Percentiles rank a stretch among this genome's conserved stretches.
Conservation (phyloP, 1,140 invertebrate genomes). For the Manduca sexta region DNA sequence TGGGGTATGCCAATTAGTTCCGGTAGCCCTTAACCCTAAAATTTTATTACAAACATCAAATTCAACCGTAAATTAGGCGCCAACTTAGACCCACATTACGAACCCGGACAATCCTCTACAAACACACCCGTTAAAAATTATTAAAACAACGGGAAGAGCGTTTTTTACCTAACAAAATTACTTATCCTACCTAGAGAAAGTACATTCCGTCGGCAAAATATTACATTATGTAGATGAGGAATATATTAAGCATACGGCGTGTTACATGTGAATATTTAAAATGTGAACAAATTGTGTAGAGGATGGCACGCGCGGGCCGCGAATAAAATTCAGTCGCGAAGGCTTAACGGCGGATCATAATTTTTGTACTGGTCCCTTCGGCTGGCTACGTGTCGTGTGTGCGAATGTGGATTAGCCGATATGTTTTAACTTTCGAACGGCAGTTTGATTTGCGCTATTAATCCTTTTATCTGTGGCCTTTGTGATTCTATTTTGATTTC, state of each 20-base stretch:
- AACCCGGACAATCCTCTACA: no score
- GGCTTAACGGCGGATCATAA: constrained; percentile 49
- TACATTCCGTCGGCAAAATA: constrained; percentile 31
- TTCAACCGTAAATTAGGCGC: no score
- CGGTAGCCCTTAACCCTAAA: no score
- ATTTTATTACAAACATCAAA: no score
- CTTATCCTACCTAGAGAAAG: constrained; percentile 13
- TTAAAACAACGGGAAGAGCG: constrained; percentile 5
- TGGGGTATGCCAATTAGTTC: no score
- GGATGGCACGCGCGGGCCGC: constrained; percentile 33
- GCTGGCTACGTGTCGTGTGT: not conserved
- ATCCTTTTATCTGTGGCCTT: no score
- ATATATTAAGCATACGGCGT: constrained; percentile 38
- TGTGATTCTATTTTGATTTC: no score
- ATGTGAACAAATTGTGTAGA: constrained; percentile 39
- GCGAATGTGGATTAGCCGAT: no score
- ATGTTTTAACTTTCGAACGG: no score
- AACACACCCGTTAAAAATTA: no score
- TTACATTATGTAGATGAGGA: constrained; percentile 41
- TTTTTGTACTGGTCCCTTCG: constrained; percentile 47
- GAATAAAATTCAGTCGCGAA: constrained; percentile 44
- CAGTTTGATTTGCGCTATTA: no score
- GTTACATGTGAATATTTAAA: constrained; percentile 51
- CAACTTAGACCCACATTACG: no score
- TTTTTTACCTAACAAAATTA: constrained; percentile 13